Evolutionary conservation across 1,140 invertebrate species (phyloP), one percentile per base, ranked within the genome.

Genomic region (Coenobita brevimanus): DNA sequence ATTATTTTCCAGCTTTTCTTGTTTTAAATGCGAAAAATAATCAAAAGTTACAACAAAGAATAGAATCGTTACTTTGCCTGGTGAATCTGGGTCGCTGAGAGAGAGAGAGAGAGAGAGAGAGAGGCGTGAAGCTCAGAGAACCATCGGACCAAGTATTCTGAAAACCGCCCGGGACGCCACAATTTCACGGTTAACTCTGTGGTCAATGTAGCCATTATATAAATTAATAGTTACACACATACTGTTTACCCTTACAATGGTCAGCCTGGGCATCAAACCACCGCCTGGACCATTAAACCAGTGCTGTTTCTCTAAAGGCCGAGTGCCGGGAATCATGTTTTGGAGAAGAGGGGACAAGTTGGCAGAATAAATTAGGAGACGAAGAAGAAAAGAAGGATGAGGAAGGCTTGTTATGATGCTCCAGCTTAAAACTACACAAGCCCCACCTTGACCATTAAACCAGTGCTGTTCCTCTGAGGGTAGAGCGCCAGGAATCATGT

Each of bases 171-270:
- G 46, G 46, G 17, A 8, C 6, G n/a, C 62, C 36, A 60, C 85
- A 87, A 87, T 87, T 87, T 87, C 85, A 87, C 85, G 85, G 85
- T 87, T 87, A 87, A 78, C 76, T 87, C 76, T 73, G 85, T 80
- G 85, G 85, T 81, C 85, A 87, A 87, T 87, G 85, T 87, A 87
- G 85, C 85, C 85, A 87, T 87, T 87, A 87, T 80, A 87, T 87
- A 87, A 87, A 87, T 87, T 87, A 87, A 87, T 87, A 87, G 85
- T 87, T 87, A 87, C 85, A 81, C 85, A 87, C 85, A 80, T 81
- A 80, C 85, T 87, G 85, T 87, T 87, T 87, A 87, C 85, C 80
- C 80, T 80, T 76, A 87, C 85, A 87, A 87, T 87, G 38, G 85
- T 76, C 43, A 27, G 57, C 21, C 76, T 33, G 30, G 85, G 6